phyloP scores from a whole-genome alignment of 1,140 invertebrate species.

The Whitmania pigra region DNA sequence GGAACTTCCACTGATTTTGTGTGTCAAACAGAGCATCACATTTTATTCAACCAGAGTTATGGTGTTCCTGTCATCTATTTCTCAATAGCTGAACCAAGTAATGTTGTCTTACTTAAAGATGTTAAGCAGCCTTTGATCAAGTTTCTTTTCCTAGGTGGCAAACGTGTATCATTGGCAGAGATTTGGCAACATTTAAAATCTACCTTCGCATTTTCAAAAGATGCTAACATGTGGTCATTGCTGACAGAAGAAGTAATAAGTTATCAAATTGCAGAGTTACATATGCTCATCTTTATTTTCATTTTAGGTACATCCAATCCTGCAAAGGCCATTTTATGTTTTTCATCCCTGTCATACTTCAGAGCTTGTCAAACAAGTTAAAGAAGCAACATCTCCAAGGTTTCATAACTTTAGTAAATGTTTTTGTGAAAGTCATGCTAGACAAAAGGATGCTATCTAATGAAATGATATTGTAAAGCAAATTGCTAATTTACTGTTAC shows the following conservation, averaged over 20 bases:
- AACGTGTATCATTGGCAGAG: neutral
- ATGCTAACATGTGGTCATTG: too few species aligned
- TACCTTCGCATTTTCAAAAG: too few species aligned
- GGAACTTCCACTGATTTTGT: too few species aligned
- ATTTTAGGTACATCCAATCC: neutral
- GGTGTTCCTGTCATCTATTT: constrained; percentile 2
- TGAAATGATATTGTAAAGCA: too few species aligned
- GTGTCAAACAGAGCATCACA: neutral
- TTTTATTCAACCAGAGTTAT: constrained; percentile 7
- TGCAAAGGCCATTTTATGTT: constrained; percentile 7
- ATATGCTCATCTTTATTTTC: constrained; percentile 6
- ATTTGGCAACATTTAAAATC: too few species aligned
- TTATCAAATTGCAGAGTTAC: neutral
- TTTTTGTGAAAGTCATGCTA: too few species aligned
- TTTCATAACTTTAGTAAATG: too few species aligned
- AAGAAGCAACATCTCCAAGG: neutral
- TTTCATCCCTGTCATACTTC: constrained; percentile 3
- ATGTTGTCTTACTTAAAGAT: too few species aligned
- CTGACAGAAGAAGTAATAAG: neutral
- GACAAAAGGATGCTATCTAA: too few species aligned
- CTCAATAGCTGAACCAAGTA: neutral
- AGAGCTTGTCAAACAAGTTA: neutral
- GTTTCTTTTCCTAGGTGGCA: neutral
- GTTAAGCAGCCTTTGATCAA: neutral
- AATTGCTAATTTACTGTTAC: too few species aligned